Evolutionary conservation across 2,888 invertebrate species (phyloP), one percentile per base, ranked within the genome.

Genomic region (Sinotaia quadrata): DNA sequence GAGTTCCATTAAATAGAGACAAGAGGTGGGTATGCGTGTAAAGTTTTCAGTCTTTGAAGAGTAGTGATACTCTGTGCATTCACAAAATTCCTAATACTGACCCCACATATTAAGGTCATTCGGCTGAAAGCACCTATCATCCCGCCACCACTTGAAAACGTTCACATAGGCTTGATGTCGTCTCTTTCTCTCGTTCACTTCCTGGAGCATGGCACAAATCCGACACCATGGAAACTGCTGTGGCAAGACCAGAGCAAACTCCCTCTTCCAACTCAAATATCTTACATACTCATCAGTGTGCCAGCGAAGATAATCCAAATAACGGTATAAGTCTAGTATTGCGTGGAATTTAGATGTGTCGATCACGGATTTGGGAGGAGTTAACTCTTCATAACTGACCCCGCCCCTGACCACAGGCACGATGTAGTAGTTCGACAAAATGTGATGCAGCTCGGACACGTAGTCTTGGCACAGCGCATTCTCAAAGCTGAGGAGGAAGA

Each of bases 251-350:
- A 57, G 21, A 5, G 18, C 57, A 29, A 15, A 57, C 12, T 57
- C 31, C 34, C 21, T 24, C 21, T 57, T 57, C 57, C 57, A 57
- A 3, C 36, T n/a, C 31, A 57, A 29, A 29, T 57, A 57, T 21
- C 36, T 21, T 18, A 34, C 12, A 31, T 57, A 57, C 36, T 57
- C 57, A 21, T 4, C 12, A 4, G 57, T 29, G 10, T 57, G 27
- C 21, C 33, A 21, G 27, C n/a, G 21, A 21, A 57, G 36, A 29
- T n/a, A 57, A 1, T 34, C 27, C 31, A 57, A 33, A 29, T 57
- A 57, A 33, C 36, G 33, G 12, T 4, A 29, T 10, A 57, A 29
- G 31, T 57, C 57, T 12, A 31, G 31, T 29, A 47, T 47, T n/a
- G 47, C n/a, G 2, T 47, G 47, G 18, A 47, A 47, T n/a, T n/a